These are phyloP conservation scores for Bungarus multicinctus DNA, from an alignment of 2,113 vertebrate species.

Conservation along the genomic window DNA sequence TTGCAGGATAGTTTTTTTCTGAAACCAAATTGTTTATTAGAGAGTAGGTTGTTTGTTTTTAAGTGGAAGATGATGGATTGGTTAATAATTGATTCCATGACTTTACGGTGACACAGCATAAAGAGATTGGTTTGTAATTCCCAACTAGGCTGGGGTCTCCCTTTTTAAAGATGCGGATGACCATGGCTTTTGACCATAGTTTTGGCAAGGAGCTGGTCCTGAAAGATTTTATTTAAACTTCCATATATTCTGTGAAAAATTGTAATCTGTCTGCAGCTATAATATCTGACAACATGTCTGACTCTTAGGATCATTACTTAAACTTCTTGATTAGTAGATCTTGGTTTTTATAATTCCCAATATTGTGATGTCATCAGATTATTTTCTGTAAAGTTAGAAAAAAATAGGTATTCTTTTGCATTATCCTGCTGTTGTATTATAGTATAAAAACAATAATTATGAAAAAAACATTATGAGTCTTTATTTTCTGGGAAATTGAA, in stretches of 20 bases:
- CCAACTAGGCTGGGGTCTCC: too few relatives aligned
- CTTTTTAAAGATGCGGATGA: too few relatives aligned
- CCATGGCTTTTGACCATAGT: too few relatives aligned
- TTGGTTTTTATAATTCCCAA: neutral
- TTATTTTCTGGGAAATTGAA: neutral
- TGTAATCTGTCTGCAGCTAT: neutral
- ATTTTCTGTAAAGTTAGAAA: neutral
- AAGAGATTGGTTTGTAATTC: too few relatives aligned
- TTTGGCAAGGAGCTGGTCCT: too few relatives aligned
- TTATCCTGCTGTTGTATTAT: neutral
- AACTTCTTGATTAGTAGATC: neutral
- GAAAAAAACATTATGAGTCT: neutral
- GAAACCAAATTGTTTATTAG: too few relatives aligned
- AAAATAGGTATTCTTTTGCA: neutral
- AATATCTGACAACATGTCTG: neutral
- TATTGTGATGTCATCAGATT: neutral
- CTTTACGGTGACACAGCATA: too few relatives aligned
- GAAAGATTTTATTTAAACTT: neutral
- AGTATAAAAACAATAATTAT: neutral
- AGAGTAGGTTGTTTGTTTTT: too few relatives aligned
- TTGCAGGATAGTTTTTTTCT: too few relatives aligned
- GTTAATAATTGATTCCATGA: too few relatives aligned
- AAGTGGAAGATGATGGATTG: too few relatives aligned
- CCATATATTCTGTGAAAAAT: neutral
- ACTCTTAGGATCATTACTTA: neutral